phyloP scores from a whole-genome alignment of 2,797 vertebrate genomes.

The Aeoliscus strigatus region DNA sequence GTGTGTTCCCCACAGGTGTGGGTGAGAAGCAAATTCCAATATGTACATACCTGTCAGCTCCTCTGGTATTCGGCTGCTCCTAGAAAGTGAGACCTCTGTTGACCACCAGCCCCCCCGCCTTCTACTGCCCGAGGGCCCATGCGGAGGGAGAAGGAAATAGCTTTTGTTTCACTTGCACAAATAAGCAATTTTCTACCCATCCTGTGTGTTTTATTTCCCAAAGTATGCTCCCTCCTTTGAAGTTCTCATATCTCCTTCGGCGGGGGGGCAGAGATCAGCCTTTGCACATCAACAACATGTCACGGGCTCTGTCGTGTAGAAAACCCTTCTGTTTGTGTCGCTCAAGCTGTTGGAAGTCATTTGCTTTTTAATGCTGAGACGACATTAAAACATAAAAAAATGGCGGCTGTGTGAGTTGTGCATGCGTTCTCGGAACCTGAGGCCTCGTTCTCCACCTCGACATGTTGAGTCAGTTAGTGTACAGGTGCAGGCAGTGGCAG shows the following conservation, averaged over 20 bases:
- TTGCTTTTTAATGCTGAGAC: too few species aligned
- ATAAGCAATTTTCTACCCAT: conserved; percentile 15
- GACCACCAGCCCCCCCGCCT: conserved; percentile 41
- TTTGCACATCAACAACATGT: neutral
- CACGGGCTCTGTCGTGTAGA: neutral
- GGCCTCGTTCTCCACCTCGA: conserved; percentile 11
- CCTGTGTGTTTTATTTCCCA: conserved; percentile 8
- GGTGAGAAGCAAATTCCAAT: conserved; percentile 72
- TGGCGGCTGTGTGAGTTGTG: too few species aligned
- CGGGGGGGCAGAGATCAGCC: too few species aligned
- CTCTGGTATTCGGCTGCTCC: conserved; percentile 60
- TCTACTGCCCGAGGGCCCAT: conserved; percentile 34
- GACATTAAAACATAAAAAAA: too few species aligned
- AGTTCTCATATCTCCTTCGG: neutral
- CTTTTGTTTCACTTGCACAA: conserved; percentile 33
- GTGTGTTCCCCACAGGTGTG: conserved; percentile 71
- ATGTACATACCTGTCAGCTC: conserved; percentile 71
- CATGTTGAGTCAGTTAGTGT: conserved; percentile 26
- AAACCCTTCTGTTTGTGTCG: conserved; percentile 16
- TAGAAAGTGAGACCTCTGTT: conserved; percentile 51
- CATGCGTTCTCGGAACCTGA: too few species aligned
- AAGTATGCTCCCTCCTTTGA: too few species aligned
- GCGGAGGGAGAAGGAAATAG: conserved; percentile 35
- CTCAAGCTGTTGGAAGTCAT: conserved; percentile 16
- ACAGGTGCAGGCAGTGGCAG: conserved; percentile 67